Evolutionary conservation across 2,888 invertebrate genomes (phyloP).

Genomic region (Uloborus plumipes): DNA sequence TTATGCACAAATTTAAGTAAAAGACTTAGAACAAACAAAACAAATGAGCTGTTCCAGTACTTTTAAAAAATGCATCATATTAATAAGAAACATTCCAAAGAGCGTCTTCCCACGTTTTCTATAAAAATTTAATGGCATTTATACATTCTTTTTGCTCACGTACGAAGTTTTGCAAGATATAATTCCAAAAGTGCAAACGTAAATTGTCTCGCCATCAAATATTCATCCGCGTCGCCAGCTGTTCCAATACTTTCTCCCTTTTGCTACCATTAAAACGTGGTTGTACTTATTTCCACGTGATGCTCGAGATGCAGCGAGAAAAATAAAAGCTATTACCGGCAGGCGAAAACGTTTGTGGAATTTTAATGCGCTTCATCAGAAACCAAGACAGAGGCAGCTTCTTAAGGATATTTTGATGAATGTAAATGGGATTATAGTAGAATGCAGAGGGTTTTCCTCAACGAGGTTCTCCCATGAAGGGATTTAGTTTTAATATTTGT

Average conservation of each 20-base stretch:
- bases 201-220: constrained; percentile 25
- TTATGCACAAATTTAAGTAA: no score
- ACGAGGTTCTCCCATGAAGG: no score
- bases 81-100: no score
- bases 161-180: no score
- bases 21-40: no score
- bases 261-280: constrained; percentile 18
- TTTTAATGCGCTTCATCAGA: constrained; percentile 27
- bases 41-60: no score
- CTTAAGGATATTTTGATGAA: constrained; percentile 49
- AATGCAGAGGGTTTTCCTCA: constrained; percentile 23
- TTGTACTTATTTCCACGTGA: constrained; percentile 21
- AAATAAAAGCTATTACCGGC: constrained; percentile 24
- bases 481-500: no score
- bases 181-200: not conserved
- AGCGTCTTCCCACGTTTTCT: no score
- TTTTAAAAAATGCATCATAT: no score
- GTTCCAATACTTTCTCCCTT: not conserved
- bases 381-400: not conserved
- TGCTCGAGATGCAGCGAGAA: constrained; percentile 7
- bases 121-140: no score
- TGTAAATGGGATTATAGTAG: constrained; percentile 40
- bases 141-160: no score
- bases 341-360: constrained; percentile 26
- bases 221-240: constrained; percentile 9